Evolutionary conservation across 2,113 vertebrate species (phyloP), one percentile per base, ranked within the genome.

Genomic region (Hypocryptadius cinnamomeus): DNA sequence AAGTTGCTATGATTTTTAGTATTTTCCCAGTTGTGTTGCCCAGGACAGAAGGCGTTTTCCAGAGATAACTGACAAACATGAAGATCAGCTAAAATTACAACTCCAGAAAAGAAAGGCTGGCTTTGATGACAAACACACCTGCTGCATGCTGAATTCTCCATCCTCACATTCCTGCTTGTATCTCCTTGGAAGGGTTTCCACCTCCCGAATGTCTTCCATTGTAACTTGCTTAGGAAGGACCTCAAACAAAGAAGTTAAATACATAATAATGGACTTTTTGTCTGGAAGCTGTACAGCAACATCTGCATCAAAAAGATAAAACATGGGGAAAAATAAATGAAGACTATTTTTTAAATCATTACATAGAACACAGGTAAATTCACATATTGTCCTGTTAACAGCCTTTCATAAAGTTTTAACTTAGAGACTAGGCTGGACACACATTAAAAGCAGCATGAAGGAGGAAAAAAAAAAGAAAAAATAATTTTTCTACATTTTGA

Each of bases 251-350:
- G 99, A 99, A 2, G 98, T 99, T 96, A 99, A 98, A 85, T 99
- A 99, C 99, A 99, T 99, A 97, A 99, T 98, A 97, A 99, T 99
- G 88, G 99, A 99, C 97, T 99, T 99, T 96, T 99, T 99, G 96
- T 99, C 99, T 72, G 99, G 99, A 87, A 99, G 97, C 92, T 98
- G 98, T 64, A 99, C 99, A 12, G 99, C 99, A 95, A 99, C 98
- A 87, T 99, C 99, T 99, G 94, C 42, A 96, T 82, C 54, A 66
- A 61, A 94, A 92, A 94, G 77, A 94, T 18, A 90, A 95, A 94
- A 88, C 6, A 63, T 2, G 5, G 9, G 11, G 15, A 9, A 79
- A 94, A 57, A 85, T 15, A 84, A 89, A 68, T 51, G 2, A 94
- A 64, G 66, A 48, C 45, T 60, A 33, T 65, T 93, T 95, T 77